phyloP scores from a whole-genome alignment of 2,888 invertebrate genomes.

The Drosophila eohydei region DNA sequence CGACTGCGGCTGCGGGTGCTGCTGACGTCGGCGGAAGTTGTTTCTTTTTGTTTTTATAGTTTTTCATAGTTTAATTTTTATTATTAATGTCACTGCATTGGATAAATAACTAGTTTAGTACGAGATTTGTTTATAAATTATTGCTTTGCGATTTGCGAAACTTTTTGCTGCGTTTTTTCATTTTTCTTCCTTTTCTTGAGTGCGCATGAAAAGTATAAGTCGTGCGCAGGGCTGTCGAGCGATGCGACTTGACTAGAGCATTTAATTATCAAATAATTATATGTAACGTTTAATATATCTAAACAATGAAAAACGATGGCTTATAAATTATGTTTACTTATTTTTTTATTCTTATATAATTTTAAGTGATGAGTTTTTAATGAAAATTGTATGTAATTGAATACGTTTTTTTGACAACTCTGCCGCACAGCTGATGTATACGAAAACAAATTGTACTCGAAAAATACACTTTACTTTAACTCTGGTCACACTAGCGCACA shows the following conservation, averaged over 20 bases:
- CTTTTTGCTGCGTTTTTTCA: slow-evolving; percentile 39
- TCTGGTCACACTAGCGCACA: slow-evolving; percentile 39
- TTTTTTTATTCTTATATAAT: neutral
- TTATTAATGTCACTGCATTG: slow-evolving; percentile 25
- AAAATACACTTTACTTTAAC: slow-evolving; percentile 8
- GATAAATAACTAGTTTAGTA: slow-evolving; percentile 31
- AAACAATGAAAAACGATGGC: neutral
- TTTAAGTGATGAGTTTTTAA: slow-evolving; percentile 49
- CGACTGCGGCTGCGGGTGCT: slow-evolving; percentile 23
- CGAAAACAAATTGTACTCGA: slow-evolving; percentile 17
- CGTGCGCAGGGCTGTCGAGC: slow-evolving; percentile 52
- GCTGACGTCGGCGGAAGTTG: slow-evolving; percentile 72
- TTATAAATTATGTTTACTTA: neutral
- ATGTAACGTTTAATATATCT: neutral
- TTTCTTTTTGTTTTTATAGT: slow-evolving; percentile 65
- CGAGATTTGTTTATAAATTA: slow-evolving; percentile 69
- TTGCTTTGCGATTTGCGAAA: slow-evolving; percentile 45
- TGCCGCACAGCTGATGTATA: slow-evolving; percentile 47
- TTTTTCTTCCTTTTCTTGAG: slow-evolving; percentile 15
- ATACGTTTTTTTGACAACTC: slow-evolving; percentile 45
- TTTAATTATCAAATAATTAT: neutral
- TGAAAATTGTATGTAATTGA: neutral
- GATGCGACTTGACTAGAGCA: no score
- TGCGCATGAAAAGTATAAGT: slow-evolving; percentile 66
- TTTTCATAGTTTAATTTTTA: slow-evolving; percentile 52